phyloP scores from a whole-genome alignment of 92 coral and sea anemone species.

The Palythoa caribaeorum region DNA sequence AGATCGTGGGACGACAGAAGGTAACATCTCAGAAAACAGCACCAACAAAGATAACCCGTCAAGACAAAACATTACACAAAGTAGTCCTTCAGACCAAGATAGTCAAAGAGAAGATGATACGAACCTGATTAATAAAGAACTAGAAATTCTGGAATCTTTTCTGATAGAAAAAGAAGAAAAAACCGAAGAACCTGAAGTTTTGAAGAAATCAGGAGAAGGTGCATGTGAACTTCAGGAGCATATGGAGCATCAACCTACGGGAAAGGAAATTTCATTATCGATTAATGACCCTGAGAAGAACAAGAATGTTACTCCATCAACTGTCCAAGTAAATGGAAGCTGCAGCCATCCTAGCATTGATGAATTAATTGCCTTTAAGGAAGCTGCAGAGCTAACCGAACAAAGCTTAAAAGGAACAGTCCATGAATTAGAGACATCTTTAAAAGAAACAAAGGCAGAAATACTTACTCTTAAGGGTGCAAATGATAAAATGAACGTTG shows the following conservation, averaged over 20 bases:
- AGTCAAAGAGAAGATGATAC: background rate
- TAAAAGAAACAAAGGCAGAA: background rate
- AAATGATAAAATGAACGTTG: background rate
- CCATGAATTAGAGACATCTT: background rate
- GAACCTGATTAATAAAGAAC: background rate
- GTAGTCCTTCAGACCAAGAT: background rate
- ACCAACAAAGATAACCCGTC: background rate
- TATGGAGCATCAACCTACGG: background rate
- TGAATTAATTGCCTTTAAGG: background rate
- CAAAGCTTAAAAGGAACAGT: background rate
- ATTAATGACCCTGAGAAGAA: background rate
- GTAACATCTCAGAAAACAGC: background rate
- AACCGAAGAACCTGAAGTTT: background rate
- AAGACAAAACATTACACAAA: background rate
- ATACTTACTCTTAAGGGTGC: background rate
- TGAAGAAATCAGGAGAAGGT: background rate
- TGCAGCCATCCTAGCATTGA: background rate
- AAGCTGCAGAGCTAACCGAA: background rate
- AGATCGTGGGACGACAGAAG: background rate
- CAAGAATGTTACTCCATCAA: background rate
- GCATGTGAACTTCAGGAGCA: background rate
- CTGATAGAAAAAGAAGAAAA: constrained; percentile 1
- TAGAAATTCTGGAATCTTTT: background rate
- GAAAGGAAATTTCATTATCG: background rate
- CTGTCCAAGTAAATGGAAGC: background rate